Conservation (phyloP, 2,888 invertebrate species). For the Allygus modestus region DNA sequence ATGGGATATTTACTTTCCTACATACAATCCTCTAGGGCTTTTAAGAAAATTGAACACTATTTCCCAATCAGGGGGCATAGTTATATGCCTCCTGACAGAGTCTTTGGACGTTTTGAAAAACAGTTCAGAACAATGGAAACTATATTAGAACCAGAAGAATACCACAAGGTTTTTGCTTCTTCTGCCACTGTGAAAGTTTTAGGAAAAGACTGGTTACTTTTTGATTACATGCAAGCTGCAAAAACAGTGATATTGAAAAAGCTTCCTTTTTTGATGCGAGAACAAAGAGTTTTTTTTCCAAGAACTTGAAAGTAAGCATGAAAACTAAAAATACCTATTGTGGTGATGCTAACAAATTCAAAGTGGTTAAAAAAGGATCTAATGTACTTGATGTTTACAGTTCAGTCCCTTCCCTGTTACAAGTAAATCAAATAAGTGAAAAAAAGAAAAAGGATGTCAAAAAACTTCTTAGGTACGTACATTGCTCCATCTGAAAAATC, state of each 20-base stretch:
- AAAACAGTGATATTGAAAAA: slow-evolving; percentile 55
- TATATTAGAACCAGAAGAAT: slow-evolving; percentile 59
- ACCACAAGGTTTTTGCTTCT: slow-evolving; percentile 43
- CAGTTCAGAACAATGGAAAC: slow-evolving; percentile 48
- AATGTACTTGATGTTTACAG: too few species aligned
- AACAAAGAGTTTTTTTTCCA: slow-evolving; percentile 44
- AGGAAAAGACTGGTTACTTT: slow-evolving; percentile 54
- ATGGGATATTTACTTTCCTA: slow-evolving; percentile 47
- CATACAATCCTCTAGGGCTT: slow-evolving; percentile 55
- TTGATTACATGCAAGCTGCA: slow-evolving; percentile 55
- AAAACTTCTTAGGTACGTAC: slow-evolving; percentile 47
- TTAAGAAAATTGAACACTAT: slow-evolving; percentile 33
- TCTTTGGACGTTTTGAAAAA: slow-evolving; percentile 52
- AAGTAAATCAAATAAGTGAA: slow-evolving; percentile 33
- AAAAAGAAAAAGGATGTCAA: slow-evolving; percentile 52
- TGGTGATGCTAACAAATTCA: too few species aligned
- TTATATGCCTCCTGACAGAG: slow-evolving; percentile 61
- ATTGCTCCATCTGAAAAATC: slow-evolving; percentile 47
- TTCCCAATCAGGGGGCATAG: slow-evolving; percentile 62
- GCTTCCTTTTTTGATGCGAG: slow-evolving; percentile 58
- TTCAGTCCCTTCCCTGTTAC: too few species aligned
- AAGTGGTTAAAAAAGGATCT: too few species aligned
- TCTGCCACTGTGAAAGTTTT: slow-evolving; percentile 40
- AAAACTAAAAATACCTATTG: slow-evolving; percentile 14
- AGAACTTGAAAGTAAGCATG: too few species aligned